Conservation (phyloP, 37 sponge, comb jelly and placozoan species). For the Aphrocallistes beatrix region DNA sequence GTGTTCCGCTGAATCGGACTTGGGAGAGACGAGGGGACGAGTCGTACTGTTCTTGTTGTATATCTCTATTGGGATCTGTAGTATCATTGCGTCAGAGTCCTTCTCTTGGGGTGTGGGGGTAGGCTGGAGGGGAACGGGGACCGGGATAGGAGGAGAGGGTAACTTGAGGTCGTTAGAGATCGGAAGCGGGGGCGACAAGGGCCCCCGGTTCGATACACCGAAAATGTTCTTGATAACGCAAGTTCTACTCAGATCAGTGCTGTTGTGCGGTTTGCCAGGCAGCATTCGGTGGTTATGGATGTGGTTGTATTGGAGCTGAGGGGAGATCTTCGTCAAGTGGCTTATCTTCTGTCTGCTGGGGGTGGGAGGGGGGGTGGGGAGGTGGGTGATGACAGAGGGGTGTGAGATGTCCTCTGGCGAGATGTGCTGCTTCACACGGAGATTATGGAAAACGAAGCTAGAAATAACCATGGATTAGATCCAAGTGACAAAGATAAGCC, state of each 20-base stretch:
- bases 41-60: background rate
- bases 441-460: background rate
- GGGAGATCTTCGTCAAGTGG: background rate
- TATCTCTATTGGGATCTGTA: background rate
- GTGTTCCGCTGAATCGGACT: too few relatives aligned
- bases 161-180: background rate
- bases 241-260: too few relatives aligned
- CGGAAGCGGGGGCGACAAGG: background rate
- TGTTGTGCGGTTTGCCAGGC: background rate
- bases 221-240: slow-evolving; percentile 12
- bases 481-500: too few relatives aligned
- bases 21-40: too few relatives aligned
- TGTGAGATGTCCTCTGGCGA: background rate
- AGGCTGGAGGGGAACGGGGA: background rate
- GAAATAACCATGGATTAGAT: background rate
- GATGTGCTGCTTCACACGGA: slow-evolving; percentile 12
- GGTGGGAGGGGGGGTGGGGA: background rate
- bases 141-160: background rate
- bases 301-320: background rate
- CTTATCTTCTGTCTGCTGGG: background rate
- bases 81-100: background rate
- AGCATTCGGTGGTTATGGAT: background rate
- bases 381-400: background rate
- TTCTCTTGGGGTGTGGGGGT: background rate
- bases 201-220: background rate